Conservation (phyloP, 2,113 vertebrate genomes). For the Upupa epops region DNA sequence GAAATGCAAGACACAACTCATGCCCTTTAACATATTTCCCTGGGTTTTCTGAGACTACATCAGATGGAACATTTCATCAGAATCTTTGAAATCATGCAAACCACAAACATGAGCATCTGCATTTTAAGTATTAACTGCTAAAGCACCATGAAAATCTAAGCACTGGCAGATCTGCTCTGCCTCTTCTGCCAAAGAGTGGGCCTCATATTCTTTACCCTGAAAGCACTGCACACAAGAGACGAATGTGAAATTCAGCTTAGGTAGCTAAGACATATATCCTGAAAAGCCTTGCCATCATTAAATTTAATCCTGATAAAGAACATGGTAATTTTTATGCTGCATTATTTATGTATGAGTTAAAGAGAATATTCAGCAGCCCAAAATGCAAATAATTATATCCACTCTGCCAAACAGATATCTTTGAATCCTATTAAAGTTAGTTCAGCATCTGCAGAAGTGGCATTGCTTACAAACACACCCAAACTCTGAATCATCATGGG, state of each 20-base stretch:
- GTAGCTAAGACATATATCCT: not conserved
- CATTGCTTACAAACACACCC: not conserved
- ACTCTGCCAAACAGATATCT: not conserved
- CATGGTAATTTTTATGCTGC: not conserved
- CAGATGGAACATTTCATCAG: conserved; percentile 37
- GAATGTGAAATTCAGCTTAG: conserved; percentile 11
- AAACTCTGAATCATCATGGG: not conserved
- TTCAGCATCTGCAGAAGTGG: not conserved
- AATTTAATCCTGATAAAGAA: not conserved
- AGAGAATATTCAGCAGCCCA: not conserved
- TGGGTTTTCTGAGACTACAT: conserved; percentile 14
- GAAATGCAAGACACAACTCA: not conserved
- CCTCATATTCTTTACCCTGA: not conserved
- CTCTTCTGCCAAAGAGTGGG: not conserved
- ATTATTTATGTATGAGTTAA: conserved; percentile 1
- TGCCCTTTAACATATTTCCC: not conserved
- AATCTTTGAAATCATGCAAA: conserved; percentile 35
- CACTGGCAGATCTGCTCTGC: not conserved
- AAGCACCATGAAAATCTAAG: conserved; percentile 2
- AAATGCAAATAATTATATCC: not conserved
- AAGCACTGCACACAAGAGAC: not conserved
- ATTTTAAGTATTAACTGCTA: conserved; percentile 50
- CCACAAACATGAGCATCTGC: conserved; percentile 10
- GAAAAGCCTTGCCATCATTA: not conserved
- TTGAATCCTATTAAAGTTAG: not conserved